Evolutionary conservation across 2,797 vertebrate genomes (phyloP).

Genomic region (Gambusia yucatana): DNA sequence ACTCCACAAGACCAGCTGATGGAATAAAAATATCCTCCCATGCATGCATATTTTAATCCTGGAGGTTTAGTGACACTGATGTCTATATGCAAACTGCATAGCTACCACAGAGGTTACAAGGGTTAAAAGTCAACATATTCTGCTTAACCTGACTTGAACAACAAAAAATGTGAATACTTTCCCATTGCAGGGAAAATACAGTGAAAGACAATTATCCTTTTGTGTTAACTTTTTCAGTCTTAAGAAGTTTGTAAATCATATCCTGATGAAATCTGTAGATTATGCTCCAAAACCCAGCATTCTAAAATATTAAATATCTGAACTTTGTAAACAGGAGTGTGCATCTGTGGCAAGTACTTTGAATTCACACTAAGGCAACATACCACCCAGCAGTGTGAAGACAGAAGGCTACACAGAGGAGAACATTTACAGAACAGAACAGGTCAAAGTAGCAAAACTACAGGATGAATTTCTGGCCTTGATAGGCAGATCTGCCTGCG

Average conservation of each 20-base stretch:
- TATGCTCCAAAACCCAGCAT: constrained; percentile 15
- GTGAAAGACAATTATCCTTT: constrained; percentile 8
- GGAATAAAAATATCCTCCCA: background rate
- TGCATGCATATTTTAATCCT: constrained; percentile 31
- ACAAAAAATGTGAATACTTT: constrained; percentile 22
- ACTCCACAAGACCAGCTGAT: constrained; percentile 8
- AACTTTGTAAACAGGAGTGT: constrained; percentile 42
- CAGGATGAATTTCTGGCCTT: constrained; percentile 39
- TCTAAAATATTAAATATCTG: constrained; percentile 27
- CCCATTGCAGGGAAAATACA: constrained; percentile 13
- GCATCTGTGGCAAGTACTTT: constrained; percentile 13
- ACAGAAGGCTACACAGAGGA: background rate
- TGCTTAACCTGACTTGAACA: background rate
- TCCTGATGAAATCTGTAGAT: constrained; percentile 36
- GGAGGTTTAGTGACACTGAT: background rate
- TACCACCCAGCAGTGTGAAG: background rate
- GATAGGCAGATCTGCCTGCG: constrained; percentile 41
- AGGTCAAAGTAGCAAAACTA: constrained; percentile 42
- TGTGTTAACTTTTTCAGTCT: constrained; percentile 9
- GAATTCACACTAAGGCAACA: background rate
- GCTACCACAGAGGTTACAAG: constrained; percentile 22
- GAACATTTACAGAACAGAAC: constrained; percentile 22
- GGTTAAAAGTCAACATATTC: background rate
- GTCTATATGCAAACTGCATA: constrained; percentile 6
- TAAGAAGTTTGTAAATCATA: constrained; percentile 33